Base-by-base conservation (phyloP, 2,797 vertebrate species). In the Neostethus bicornis region DNA sequence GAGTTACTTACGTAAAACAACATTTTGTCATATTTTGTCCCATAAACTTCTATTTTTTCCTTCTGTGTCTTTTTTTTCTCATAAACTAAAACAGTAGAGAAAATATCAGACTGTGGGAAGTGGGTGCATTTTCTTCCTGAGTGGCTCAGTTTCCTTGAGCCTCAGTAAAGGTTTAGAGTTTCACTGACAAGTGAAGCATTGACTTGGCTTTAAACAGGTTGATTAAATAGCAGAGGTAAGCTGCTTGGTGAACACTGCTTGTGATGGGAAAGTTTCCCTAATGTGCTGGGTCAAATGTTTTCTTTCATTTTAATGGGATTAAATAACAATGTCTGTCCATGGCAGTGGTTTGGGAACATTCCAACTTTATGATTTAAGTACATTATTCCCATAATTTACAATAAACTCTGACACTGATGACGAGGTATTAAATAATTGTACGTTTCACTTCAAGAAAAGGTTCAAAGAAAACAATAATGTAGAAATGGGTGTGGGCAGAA, bases 101-200 rank as follows among this genome's bases (percentile, higher is more conserved):
- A 53, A 34, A 12, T 39, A 34, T 51, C 19, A 31, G n/a, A 29
- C 46, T 7, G 17, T 31, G 13, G 7, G 48, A 37, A 20, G 19
- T 11, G 21, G 26, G 46, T 34, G 34, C 6, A 9, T 32, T 35
- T 35, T 47, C 44, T 44, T 23, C 21, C 24, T 25, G 19, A n/a
- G n/a, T 4, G 50, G 45, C 31, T 57, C 31, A 21, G 32, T 4
- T 44, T 23, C 29, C 51, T 26, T 41, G 28, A 48, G 42, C 23
- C 35, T 52, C 60, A 37, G 79, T 79, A 62, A 75, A 73, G 44
- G 74, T 70, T 45, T 62, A 46, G 24, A 34, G 58, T 79, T 78
- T 76, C 75, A 51, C 61, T 17, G 19, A 66, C 56, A 42, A 3
- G 3, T 9, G 25, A 24, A 47, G 64, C 7, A 13, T 35, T 35